Evolutionary conservation across 2,888 invertebrate genomes (phyloP).

Genomic region (Drosophila buzzatii): DNA sequence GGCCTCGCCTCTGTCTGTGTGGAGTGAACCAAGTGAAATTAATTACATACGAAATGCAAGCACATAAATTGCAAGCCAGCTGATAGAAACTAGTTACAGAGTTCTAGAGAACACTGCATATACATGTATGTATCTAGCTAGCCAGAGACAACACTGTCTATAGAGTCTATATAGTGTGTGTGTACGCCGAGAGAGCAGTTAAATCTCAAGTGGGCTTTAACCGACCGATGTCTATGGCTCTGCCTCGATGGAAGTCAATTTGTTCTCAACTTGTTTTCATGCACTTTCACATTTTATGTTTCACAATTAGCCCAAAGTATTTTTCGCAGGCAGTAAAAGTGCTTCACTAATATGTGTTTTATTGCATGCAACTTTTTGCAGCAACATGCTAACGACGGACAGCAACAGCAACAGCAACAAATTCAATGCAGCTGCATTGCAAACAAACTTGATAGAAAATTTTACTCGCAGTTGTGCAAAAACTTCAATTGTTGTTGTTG

Average conservation of each 20-base stretch:
- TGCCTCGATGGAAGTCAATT: neutral
- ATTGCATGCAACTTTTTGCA: conserved; percentile 63
- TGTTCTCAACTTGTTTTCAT: neutral
- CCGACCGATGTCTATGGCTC: neutral
- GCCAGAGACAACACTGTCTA: too few species aligned
- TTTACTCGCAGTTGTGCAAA: conserved; percentile 54
- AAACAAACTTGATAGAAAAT: conserved; percentile 56
- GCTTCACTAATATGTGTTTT: conserved; percentile 59
- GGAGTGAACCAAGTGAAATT: conserved; percentile 43
- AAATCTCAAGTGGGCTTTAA: conserved; percentile 6
- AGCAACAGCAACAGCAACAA: conserved; percentile 27
- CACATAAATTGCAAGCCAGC: conserved; percentile 25
- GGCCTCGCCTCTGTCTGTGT: conserved; percentile 31
- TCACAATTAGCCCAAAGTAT: conserved; percentile 19
- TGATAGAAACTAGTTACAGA: conserved; percentile 24
- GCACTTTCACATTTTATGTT: conserved; percentile 14
- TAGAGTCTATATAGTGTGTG: neutral
- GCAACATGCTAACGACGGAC: conserved; percentile 45
- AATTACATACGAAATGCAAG: conserved; percentile 40
- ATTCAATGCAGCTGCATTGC: conserved; percentile 60
- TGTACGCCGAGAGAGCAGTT: neutral
- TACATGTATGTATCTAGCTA: neutral
- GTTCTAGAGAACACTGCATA: conserved; percentile 17
- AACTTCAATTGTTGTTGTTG: conserved; percentile 35
- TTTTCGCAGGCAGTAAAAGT: conserved; percentile 33